These are phyloP conservation scores for Diorhabda carinulata DNA, from an alignment of 1,140 invertebrate genomes.

Conservation along the genomic window DNA sequence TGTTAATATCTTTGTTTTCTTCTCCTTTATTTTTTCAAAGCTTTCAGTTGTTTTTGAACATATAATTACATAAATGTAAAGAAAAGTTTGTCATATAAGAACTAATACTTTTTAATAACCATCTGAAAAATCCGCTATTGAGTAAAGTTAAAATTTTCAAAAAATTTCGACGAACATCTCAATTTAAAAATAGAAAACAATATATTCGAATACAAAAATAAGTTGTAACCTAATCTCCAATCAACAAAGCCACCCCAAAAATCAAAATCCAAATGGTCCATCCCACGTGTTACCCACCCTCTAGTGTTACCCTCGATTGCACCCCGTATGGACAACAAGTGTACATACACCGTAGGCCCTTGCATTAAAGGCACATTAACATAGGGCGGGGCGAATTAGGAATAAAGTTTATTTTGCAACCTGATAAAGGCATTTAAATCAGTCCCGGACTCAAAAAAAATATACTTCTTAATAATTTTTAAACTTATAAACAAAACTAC, in stretches of 20 bases:
- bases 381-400: slow-evolving; percentile 37
- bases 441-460: slow-evolving; percentile 18
- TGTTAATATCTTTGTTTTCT: too few species aligned
- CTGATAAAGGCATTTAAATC: slow-evolving; percentile 35
- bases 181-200: slow-evolving; percentile 18
- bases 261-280: slow-evolving; percentile 1
- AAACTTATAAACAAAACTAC: too few species aligned
- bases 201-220: slow-evolving; percentile 24
- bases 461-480: too few species aligned
- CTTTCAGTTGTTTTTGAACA: too few species aligned
- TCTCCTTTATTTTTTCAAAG: too few species aligned
- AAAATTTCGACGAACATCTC: not conserved
- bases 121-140: too few species aligned
- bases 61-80: too few species aligned
- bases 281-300: slow-evolving; percentile 14
- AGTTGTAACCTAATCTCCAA: slow-evolving; percentile 19
- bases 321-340: slow-evolving; percentile 31
- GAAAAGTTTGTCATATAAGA: too few species aligned
- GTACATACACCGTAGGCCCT: slow-evolving; percentile 24
- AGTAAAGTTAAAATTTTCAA: too few species aligned
- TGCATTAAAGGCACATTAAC: slow-evolving; percentile 42
- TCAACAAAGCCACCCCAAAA: slow-evolving; percentile 16
- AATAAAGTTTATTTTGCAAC: slow-evolving; percentile 38
- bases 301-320: slow-evolving; percentile 6
- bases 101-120: too few species aligned